These are phyloP conservation scores for Opisthocomus hoazin DNA, from an alignment of 2,113 vertebrate genomes.

Conservation along the genomic window DNA sequence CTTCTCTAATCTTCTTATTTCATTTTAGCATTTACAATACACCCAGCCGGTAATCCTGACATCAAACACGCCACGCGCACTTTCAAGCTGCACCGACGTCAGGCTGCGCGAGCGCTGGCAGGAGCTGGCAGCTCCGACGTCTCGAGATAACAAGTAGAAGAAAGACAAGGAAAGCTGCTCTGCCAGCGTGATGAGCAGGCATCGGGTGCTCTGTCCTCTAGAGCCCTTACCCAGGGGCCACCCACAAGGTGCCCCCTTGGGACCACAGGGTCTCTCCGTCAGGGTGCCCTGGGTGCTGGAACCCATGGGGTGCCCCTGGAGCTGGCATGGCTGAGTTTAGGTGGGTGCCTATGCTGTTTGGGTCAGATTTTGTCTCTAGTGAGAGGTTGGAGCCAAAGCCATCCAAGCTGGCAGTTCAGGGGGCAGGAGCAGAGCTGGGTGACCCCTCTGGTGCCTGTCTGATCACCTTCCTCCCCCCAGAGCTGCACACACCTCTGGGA, in stretches of 20 bases:
- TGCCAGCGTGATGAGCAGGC: not conserved
- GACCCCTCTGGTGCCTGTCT: not conserved
- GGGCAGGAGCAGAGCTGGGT: not conserved
- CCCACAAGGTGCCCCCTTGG: fast-evolving
- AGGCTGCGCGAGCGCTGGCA: conserved; percentile 16
- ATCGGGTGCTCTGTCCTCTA: fast-evolving
- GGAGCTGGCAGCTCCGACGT: conserved; percentile 42
- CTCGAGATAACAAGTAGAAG: not conserved
- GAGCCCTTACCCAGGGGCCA: not conserved
- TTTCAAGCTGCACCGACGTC: conserved; percentile 27
- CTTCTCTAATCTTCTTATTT: conserved; percentile 67
- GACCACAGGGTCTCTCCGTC: fast-evolving
- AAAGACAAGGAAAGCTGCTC: conserved; percentile 1
- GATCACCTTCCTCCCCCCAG: fast-evolving
- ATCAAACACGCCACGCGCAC: conserved; percentile 59
- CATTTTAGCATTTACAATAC: conserved; percentile 65
- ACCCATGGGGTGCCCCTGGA: too few relatives aligned
- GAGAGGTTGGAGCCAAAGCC: not conserved
- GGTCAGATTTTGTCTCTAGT: not conserved
- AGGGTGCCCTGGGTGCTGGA: not conserved
- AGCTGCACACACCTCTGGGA: not conserved
- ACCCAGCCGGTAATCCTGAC: conserved; percentile 63
- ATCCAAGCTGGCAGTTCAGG: not conserved
- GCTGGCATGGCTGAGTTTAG: not conserved
- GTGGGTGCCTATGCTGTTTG: not conserved